These are phyloP conservation scores for Antennarius maculatus DNA, from an alignment of 2,797 vertebrate species.

Conservation along the genomic window DNA sequence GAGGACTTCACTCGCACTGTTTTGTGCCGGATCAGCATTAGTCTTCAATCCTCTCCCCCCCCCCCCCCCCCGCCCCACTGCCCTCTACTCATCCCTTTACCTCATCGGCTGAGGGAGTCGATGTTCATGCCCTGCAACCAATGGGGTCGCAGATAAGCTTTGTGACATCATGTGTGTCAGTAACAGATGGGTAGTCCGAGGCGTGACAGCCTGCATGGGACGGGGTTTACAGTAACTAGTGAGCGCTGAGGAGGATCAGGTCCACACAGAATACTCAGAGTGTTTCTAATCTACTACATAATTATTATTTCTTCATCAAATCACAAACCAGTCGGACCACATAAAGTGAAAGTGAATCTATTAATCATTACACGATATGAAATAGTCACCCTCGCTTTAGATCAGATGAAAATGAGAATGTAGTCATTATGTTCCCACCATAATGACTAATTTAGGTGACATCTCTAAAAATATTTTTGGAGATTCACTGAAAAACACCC, in stretches of 20 bases:
- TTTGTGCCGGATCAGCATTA: constrained; percentile 57
- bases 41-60: constrained; percentile 64
- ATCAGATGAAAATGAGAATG: background rate
- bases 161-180: constrained; percentile 43
- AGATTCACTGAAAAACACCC: no score
- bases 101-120: constrained; percentile 52
- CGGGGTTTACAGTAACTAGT: background rate
- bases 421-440: no score
- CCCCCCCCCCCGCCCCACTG: constrained; percentile 3
- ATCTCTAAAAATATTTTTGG: no score
- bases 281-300: no score
- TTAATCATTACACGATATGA: background rate
- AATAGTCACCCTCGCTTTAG: background rate
- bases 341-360: no score
- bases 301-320: no score
- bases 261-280: background rate
- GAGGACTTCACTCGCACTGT: constrained; percentile 24
- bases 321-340: no score
- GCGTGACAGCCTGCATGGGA: no score
- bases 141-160: constrained; percentile 40
- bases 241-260: background rate
- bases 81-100: constrained; percentile 45
- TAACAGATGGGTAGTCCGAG: no score
- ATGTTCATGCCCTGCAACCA: constrained; percentile 40
- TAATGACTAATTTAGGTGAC: no score